Evolutionary conservation across 2,888 invertebrate genomes (phyloP), one percentile per base, ranked within the genome.

Genomic region (Leptopterna dolabrata): DNA sequence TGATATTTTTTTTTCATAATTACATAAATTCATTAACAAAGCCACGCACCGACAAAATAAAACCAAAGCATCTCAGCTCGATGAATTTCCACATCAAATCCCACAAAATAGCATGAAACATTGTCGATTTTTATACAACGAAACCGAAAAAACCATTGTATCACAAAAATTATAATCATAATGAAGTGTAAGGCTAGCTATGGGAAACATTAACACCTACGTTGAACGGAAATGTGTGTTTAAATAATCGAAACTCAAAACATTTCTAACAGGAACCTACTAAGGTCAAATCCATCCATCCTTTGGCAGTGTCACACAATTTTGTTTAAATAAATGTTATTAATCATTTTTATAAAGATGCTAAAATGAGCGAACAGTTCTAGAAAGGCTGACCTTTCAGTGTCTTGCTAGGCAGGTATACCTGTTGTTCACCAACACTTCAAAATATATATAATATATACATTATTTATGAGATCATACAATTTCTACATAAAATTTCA

Each of bases 271-370:
- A 83, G 81, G 81, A 81, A 81, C 81, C 83, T 83, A 63, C 83
- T 36, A n/a, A 70, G 27, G 70, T 36, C 63, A 27, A 63, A 36
- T 19, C 63, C 83, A 41, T 78, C 45, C 78, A 70, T 83, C 83
- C 83, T 83, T 83, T 83, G 83, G 83, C 83, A 83, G 83, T 83
- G 83, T 70, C 43, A 41, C 83, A 70, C 63, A 24, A 70, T 24
- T 63, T 63, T 63, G 24, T 63, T 63, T 24, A 9, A 24, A 6
- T 63, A 4, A 63, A 45, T 24, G 24, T 27, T 41, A 78, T 45
- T 45, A 45, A 24, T 45, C 4, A 29, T 76, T 76, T 76, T 3
- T 11, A 14, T 45, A 78, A 45, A 41, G 36, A 45, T 13, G 45
- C 45, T 78, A 78, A 63, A 63, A 78, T 78, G 78, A 78, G 78